Base-by-base conservation (phyloP, 2,797 vertebrate species). In the Brachymystax lenok region DNA sequence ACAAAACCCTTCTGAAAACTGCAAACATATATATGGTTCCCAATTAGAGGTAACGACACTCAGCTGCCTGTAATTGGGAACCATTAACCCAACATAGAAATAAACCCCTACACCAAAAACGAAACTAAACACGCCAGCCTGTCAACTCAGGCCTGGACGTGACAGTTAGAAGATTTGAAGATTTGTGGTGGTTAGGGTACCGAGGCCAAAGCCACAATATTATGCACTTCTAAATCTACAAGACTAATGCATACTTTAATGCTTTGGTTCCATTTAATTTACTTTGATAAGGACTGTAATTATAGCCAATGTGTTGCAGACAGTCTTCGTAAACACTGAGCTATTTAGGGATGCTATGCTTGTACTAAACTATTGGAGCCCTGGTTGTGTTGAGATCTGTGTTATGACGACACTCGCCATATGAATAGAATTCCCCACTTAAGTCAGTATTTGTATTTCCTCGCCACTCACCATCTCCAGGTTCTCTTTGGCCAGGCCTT, bases 401-500 rank as follows among this genome's bases (percentile, higher is more conserved):
- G 5, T 3, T 5, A 56, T 2, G 54, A 2, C 0, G 54, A 6
- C 54, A 56, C 54, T 5, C n/a, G 21, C 8, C 54, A 59, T 21
- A 19, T 1, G 24, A 24, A 21, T 7, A 17, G 1, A 61, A 24
- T 24, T 21, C 21, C n/a, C 59, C 59, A 3, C 2, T n/a, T 61
- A 61, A 56, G 5, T 56, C 17, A 56, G n/a, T 73, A 1, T 28
- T 28, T 46, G 2, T 72, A 19, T 61, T 14, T 66, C 16, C 19
- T 10, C 8, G 13, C 54, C 40, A 33, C 96, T 67, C 77, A 99
- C 98, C 97, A 99, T 98, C 92, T 99, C 98, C 52, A 94, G 89
- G 89, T 99, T 99, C 89, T 99, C 98, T 91, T 95, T 99, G 76
- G 92, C 93, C 71, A 98, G 78, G 10, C 87, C 89, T 93, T 97